Evolutionary conservation across 2,888 invertebrate species (phyloP).

Genomic region (Galeopsomyia nigrocyanea): DNA sequence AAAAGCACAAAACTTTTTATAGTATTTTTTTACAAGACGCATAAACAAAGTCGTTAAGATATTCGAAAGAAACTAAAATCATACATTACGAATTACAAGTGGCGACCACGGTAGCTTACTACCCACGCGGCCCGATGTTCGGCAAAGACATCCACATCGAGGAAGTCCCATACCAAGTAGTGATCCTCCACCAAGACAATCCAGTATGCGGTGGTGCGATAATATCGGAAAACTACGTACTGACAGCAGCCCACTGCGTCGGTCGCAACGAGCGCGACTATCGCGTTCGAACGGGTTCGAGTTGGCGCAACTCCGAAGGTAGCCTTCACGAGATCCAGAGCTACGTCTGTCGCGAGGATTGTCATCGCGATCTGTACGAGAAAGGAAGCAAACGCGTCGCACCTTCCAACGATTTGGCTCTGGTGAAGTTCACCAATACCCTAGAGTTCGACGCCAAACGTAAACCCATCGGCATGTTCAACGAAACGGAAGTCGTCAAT

Average conservation of each 20-base stretch:
- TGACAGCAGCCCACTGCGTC: slow-evolving; percentile 59
- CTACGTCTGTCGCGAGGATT: slow-evolving; percentile 71
- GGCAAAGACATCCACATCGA: too few species aligned
- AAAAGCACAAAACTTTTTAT: too few species aligned
- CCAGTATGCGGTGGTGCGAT: slow-evolving; percentile 72
- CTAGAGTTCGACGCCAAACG: slow-evolving; percentile 70
- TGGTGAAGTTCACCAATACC: slow-evolving; percentile 68
- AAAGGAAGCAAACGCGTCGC: too few species aligned
- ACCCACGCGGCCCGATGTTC: too few species aligned
- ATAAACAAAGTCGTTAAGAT: too few species aligned
- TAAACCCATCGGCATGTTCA: slow-evolving; percentile 69
- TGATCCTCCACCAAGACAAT: too few species aligned
- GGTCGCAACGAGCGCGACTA: slow-evolving; percentile 19
- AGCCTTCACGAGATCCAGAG: slow-evolving; percentile 67
- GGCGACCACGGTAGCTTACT: too few species aligned
- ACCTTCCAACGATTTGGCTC: slow-evolving; percentile 70
- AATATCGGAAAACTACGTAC: slow-evolving; percentile 68
- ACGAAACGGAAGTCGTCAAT: slow-evolving; percentile 55
- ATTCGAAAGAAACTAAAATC: too few species aligned
- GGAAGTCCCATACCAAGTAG: too few species aligned
- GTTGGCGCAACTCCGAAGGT: slow-evolving; percentile 70
- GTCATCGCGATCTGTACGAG: slow-evolving; percentile 60
- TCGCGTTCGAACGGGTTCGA: slow-evolving; percentile 68
- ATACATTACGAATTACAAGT: too few species aligned
- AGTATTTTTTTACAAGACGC: too few species aligned